These are phyloP conservation scores for Leptogaster cylindrica DNA, from an alignment of 2,888 invertebrate genomes.

Conservation along the genomic window DNA sequence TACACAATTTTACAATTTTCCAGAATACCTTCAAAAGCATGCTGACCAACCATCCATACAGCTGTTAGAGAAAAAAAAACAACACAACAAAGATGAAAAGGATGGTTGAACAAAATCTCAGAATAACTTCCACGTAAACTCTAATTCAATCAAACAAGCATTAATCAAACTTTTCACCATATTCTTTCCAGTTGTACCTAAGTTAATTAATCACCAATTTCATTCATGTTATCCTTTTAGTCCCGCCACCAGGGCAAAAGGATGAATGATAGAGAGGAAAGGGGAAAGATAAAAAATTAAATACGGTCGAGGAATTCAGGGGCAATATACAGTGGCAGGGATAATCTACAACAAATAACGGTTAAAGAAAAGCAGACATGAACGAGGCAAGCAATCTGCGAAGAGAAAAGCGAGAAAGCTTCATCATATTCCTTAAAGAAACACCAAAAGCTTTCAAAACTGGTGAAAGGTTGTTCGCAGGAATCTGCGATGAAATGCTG, in stretches of 20 bases:
- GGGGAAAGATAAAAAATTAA: conserved; percentile 30
- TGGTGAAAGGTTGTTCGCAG: background rate
- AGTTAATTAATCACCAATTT: conserved; percentile 39
- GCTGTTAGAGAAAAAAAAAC: too few species aligned
- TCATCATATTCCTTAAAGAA: conserved; percentile 13
- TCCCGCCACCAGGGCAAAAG: conserved; percentile 17
- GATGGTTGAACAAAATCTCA: too few species aligned
- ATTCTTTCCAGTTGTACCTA: conserved; percentile 32
- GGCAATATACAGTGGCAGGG: background rate
- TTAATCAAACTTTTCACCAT: conserved; percentile 37
- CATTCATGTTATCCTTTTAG: conserved; percentile 36
- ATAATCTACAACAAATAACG: conserved; percentile 18
- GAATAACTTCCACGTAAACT: too few species aligned
- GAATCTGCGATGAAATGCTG: conserved; percentile 15
- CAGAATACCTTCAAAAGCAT: too few species aligned
- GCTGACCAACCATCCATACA: too few species aligned
- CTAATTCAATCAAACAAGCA: conserved; percentile 34
- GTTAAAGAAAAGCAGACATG: conserved; percentile 10
- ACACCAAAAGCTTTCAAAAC: background rate
- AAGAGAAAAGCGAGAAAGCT: conserved; percentile 14
- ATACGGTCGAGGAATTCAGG: background rate
- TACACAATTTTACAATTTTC: too few species aligned
- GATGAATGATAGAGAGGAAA: too few species aligned
- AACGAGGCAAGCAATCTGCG: conserved; percentile 17
- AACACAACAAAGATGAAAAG: too few species aligned